phyloP scores from a whole-genome alignment of 2,113 vertebrate genomes.

The Chaenogobius annularis region DNA sequence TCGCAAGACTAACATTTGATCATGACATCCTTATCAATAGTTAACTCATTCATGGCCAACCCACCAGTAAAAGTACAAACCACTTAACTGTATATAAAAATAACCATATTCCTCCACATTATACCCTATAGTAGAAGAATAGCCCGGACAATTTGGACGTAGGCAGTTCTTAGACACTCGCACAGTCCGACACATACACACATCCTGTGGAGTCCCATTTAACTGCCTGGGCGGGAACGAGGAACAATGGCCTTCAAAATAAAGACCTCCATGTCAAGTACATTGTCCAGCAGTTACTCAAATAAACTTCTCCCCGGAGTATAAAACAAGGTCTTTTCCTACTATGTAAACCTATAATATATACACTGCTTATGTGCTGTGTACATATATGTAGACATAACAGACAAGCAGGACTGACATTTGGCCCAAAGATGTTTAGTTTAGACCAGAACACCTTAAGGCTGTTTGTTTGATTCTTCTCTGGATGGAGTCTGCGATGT shows the following conservation, averaged over 20 bases:
- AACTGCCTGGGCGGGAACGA: constrained; percentile 4
- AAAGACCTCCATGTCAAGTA: constrained; percentile 32
- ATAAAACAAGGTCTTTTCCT: constrained; percentile 17
- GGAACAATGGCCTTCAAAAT: constrained; percentile 48
- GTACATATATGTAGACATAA: constrained; percentile 18
- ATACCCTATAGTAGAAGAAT: neutral
- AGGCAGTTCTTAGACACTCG: neutral
- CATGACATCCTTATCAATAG: neutral
- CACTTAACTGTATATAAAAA: neutral
- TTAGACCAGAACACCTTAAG: neutral
- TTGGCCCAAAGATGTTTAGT: neutral
- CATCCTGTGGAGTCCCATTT: neutral
- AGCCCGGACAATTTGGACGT: too few relatives aligned
- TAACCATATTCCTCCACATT: neutral
- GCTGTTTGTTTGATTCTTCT: neutral
- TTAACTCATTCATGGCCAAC: neutral
- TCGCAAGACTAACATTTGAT: too few relatives aligned
- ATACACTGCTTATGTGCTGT: constrained; percentile 5
- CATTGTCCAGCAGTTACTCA: constrained; percentile 52
- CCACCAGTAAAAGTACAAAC: neutral
- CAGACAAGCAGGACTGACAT: constrained; percentile 5
- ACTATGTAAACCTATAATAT: neutral
- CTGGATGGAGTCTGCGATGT: neutral
- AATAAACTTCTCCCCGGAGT: constrained; percentile 44
- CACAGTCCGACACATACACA: constrained; percentile 9